Evolutionary conservation across 2,888 invertebrate genomes (phyloP).

Genomic region (Eretmocerus hayati): DNA sequence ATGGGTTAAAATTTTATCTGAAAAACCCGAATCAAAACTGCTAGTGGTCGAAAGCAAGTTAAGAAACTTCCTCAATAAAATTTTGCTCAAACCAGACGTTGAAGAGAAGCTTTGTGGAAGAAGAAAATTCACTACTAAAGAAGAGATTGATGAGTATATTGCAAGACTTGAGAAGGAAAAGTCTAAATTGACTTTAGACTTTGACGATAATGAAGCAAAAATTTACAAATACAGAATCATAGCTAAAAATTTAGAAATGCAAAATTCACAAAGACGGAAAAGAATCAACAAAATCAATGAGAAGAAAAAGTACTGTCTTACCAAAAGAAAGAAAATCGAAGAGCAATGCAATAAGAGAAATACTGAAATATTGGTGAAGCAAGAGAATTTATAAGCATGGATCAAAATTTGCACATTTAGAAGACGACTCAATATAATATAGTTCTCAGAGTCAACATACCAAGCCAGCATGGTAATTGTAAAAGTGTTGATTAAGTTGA

Average conservation of each 20-base stretch:
- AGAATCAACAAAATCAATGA: background rate
- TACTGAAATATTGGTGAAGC: background rate
- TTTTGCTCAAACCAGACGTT: background rate
- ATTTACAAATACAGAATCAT: background rate
- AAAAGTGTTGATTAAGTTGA: too few species aligned
- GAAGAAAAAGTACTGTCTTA: conserved; percentile 1
- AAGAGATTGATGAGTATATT: conserved; percentile 1
- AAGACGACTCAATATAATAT: too few species aligned
- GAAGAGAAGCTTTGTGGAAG: background rate
- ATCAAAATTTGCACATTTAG: background rate
- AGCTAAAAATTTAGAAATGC: background rate
- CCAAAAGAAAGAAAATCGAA: background rate
- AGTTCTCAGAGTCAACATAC: too few species aligned
- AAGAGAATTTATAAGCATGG: background rate
- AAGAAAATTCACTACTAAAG: background rate
- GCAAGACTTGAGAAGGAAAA: conserved; percentile 6
- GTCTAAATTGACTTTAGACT: conserved; percentile 1
- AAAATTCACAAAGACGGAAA: conserved; percentile 5
- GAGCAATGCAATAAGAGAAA: background rate
- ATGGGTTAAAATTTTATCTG: conserved; percentile 2
- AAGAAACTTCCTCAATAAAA: conserved; percentile 6
- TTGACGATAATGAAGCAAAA: conserved; percentile 9
- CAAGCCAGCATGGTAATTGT: too few species aligned
- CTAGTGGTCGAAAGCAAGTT: background rate
- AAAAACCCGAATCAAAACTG: conserved; percentile 2